Conservation (phyloP, 2,888 invertebrate genomes). For the Xylocampa areola region DNA sequence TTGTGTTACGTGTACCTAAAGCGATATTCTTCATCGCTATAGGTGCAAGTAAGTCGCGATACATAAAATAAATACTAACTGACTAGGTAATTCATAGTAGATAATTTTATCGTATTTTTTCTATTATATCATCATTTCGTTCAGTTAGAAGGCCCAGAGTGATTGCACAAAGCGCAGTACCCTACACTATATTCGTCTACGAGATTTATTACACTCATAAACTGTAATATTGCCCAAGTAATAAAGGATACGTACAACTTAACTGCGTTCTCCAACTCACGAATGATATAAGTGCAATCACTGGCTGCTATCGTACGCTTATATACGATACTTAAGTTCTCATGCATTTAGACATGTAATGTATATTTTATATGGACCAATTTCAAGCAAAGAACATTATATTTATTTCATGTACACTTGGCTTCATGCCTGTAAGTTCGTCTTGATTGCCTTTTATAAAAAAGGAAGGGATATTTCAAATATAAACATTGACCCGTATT, state of each 20-base stretch:
- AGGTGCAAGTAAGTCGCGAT: conserved; percentile 22
- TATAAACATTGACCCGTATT: conserved; percentile 43
- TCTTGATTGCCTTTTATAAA: conserved; percentile 18
- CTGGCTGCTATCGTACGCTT: conserved; percentile 46
- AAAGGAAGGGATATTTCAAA: conserved; percentile 21
- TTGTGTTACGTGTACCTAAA: conserved; percentile 25
- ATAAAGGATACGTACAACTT: conserved; percentile 81
- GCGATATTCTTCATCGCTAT: conserved; percentile 17
- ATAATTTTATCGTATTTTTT: conserved; percentile 28
- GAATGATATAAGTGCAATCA: conserved; percentile 67
- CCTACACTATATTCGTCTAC: conserved; percentile 70
- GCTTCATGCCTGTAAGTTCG: conserved; percentile 25
- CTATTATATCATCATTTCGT: conserved; percentile 56
- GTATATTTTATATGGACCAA: conserved; percentile 39
- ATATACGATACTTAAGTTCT: conserved; percentile 36
- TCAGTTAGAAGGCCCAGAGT: conserved; percentile 38
- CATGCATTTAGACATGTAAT: conserved; percentile 46
- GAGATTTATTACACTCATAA: conserved; percentile 83
- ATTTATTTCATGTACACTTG: conserved; percentile 35
- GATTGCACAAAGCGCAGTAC: conserved; percentile 72
- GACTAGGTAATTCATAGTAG: not conserved
- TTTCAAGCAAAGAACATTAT: conserved; percentile 27
- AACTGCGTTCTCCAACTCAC: conserved; percentile 72
- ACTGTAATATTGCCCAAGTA: conserved; percentile 81
- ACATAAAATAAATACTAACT: conserved; percentile 11